These are phyloP conservation scores for Tortricodes alternella DNA, from an alignment of 2,888 invertebrate species.

Conservation along the genomic window DNA sequence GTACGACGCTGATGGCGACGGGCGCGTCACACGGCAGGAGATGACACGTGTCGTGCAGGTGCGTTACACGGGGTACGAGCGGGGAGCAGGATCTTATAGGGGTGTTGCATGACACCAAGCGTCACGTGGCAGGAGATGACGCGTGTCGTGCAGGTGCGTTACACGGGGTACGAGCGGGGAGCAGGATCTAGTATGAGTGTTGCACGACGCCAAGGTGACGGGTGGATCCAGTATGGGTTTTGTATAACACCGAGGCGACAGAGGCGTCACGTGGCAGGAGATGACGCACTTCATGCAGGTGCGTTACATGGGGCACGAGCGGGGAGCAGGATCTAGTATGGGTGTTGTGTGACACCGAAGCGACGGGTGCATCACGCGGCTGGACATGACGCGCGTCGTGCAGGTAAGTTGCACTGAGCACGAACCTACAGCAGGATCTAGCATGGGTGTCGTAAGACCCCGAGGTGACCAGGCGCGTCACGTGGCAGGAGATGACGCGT, in stretches of 20 bases:
- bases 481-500: constrained; percentile 91
- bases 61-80: background rate
- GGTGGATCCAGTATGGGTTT: constrained; percentile 94
- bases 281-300: constrained; percentile 89
- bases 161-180: background rate
- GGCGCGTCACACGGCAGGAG: constrained; percentile 91
- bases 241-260: constrained; percentile 95
- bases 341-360: too few relatives aligned
- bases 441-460: too few relatives aligned
- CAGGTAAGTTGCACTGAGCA: constrained; percentile 36
- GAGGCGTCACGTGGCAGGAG: constrained; percentile 91
- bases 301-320: too few relatives aligned
- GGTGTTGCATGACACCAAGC: too few relatives aligned
- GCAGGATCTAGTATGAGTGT: background rate
- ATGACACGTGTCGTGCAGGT: constrained; percentile 89
- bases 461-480: constrained; percentile 92
- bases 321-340: background rate
- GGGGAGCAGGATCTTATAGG: background rate
- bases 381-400: constrained; percentile 93
- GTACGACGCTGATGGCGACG: constrained; percentile 94
- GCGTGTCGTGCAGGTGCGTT: constrained; percentile 84
- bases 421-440: background rate
- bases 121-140: constrained; percentile 93
- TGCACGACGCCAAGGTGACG: too few relatives aligned
- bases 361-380: constrained; percentile 91